These are phyloP conservation scores for Microplitis demolitor DNA, from an alignment of 1,140 invertebrate species.

Conservation along the genomic window DNA sequence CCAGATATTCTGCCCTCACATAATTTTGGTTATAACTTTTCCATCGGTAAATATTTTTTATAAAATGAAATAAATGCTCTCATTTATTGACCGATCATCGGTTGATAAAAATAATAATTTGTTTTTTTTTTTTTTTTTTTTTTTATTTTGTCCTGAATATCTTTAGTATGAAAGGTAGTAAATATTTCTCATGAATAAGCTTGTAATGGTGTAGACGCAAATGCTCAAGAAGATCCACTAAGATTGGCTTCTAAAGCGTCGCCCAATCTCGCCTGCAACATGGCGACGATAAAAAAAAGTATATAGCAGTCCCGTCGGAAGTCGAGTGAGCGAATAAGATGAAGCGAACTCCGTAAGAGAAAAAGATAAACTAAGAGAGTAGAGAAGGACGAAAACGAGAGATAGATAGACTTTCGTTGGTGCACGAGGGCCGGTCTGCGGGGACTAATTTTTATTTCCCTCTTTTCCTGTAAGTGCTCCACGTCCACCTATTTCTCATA, in stretches of 20 bases:
- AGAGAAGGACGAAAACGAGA: conserved; percentile 1
- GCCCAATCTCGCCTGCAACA: conserved; percentile 54
- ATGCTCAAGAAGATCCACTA: conserved; percentile 34
- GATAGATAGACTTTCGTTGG: conserved; percentile 47
- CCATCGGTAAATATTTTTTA: too few relatives aligned
- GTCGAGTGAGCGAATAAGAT: conserved; percentile 20
- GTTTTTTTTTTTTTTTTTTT: too few relatives aligned
- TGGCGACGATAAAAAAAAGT: conserved; percentile 54
- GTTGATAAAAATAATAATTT: not conserved
- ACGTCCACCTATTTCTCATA: conserved; percentile 63
- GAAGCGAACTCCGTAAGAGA: conserved; percentile 11
- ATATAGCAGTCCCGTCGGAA: conserved; percentile 34
- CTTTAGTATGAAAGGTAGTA: not conserved
- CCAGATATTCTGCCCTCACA: too few relatives aligned
- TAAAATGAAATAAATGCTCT: too few relatives aligned
- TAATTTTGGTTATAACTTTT: too few relatives aligned
- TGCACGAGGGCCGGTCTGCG: conserved; percentile 53
- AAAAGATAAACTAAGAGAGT: conserved; percentile 8
- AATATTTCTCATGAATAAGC: conserved; percentile 14
- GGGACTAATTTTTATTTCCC: conserved; percentile 62
- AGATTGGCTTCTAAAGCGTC: conserved; percentile 32
- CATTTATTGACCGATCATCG: not conserved
- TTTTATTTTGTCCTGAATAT: not conserved
- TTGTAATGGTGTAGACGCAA: conserved; percentile 28
- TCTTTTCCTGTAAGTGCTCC: conserved; percentile 58